Conservation (phyloP, 2,113 vertebrate genomes). For the Trichomycterus rosablanca region DNA sequence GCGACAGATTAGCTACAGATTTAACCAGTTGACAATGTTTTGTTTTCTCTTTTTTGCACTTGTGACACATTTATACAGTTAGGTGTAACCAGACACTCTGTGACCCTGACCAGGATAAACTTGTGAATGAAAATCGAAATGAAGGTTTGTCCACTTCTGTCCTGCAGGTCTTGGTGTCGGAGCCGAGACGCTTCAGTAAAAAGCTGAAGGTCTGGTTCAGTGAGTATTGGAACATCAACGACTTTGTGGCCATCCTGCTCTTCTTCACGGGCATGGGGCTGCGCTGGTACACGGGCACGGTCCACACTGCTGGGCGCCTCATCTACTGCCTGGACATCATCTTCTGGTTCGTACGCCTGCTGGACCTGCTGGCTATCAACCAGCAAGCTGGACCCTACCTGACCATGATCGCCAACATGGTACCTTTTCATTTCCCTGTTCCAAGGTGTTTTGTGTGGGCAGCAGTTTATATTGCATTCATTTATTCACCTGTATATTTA, state of each 20-base stretch:
- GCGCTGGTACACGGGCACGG: constrained; percentile 68
- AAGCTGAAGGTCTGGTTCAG: constrained; percentile 94
- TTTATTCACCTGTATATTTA: no score
- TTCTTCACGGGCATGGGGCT: constrained; percentile 80
- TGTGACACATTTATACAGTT: no score
- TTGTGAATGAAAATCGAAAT: not conserved
- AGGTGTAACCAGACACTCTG: no score
- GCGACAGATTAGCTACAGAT: not conserved
- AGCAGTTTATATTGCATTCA: no score
- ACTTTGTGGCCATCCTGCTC: constrained; percentile 81
- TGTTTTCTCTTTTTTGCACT: no score
- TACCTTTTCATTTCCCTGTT: constrained; percentile 39
- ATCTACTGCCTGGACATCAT: constrained; percentile 92
- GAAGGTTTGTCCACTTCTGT: constrained; percentile 12
- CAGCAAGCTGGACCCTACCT: constrained; percentile 92
- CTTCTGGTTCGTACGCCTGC: constrained; percentile 90
- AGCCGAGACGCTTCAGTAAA: constrained; percentile 82
- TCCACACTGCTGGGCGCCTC: constrained; percentile 73
- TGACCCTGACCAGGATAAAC: no score
- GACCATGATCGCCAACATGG: constrained; percentile 98
- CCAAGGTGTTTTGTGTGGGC: not conserved
- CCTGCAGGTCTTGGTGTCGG: constrained; percentile 82
- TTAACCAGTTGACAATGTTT: constrained; percentile 9
- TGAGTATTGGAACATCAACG: constrained; percentile 94
- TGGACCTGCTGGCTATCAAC: constrained; percentile 93